A percentile compares a stretch with the other conserved stretches of the same genome.
These are phyloP conservation scores for Eulemur coronatus DNA, from an alignment of 2,797 vertebrate genomes.

Conservation along the genomic window DNA sequence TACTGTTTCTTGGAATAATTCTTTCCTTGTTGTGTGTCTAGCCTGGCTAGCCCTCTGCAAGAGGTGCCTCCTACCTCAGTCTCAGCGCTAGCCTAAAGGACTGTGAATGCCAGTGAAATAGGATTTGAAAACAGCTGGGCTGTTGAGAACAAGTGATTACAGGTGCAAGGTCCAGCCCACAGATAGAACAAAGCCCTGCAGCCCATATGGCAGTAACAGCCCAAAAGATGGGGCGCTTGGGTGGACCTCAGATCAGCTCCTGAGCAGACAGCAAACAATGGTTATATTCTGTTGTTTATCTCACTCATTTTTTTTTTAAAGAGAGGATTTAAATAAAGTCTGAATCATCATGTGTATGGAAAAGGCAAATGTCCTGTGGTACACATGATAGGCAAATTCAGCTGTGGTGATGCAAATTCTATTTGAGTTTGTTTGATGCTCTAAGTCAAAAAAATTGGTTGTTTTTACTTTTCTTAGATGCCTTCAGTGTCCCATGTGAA, in stretches of 20 bases:
- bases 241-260: not conserved
- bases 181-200: not conserved
- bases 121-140: slow-evolving; percentile 42
- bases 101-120: not conserved
- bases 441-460: not conserved
- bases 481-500: not conserved
- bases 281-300: not conserved
- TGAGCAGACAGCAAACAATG: not conserved
- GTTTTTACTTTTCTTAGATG: not conserved
- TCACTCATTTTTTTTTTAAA: slow-evolving; percentile 29
- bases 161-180: not conserved
- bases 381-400: not conserved
- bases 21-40: slow-evolving; percentile 76
- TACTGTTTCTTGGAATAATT: slow-evolving; percentile 79
- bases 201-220: not conserved
- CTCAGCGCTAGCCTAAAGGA: not conserved
- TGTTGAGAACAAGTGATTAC: not conserved
- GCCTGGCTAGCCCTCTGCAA: not conserved
- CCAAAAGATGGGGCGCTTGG: not conserved
- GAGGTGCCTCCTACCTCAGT: not conserved
- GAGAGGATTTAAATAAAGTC: slow-evolving; percentile 41
- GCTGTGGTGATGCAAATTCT: not conserved
- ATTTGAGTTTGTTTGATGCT: not conserved
- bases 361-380: not conserved
- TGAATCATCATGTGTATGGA: not conserved